phyloP scores from a whole-genome alignment of 2,797 vertebrate species.

The Aselliscus stoliczkanus region DNA sequence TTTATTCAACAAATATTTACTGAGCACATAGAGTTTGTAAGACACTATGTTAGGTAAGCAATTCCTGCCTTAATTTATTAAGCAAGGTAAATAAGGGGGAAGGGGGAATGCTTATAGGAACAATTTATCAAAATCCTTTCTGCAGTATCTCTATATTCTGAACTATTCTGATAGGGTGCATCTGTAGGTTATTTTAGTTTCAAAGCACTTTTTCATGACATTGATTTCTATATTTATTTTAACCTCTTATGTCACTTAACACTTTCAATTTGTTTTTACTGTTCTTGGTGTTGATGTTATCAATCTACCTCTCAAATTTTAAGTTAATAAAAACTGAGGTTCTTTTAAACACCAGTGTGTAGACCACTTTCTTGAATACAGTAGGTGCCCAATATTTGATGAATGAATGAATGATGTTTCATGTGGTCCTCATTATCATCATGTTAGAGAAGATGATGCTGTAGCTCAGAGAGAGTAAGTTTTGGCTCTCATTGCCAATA shows the following conservation, averaged over 20 bases:
- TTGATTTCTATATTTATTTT: not conserved
- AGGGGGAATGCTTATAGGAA: not conserved
- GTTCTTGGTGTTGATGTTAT: not conserved
- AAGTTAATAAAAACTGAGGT: not conserved
- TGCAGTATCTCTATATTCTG: not conserved
- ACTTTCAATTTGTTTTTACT: not conserved
- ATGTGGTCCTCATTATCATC: not conserved
- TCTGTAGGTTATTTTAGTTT: not conserved
- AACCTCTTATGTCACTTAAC: not conserved
- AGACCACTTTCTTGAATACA: not conserved
- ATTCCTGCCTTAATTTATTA: slow-evolving; percentile 48
- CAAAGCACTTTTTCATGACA: not conserved
- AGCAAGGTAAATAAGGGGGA: not conserved
- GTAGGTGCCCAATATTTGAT: not conserved
- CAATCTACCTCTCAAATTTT: not conserved
- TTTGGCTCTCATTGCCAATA: not conserved
- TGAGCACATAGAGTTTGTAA: not conserved
- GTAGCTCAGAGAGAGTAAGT: not conserved
- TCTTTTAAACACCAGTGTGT: not conserved
- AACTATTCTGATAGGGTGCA: not conserved
- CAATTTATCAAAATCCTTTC: not conserved
- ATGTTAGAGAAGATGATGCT: not conserved
- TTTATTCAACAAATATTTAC: slow-evolving; percentile 53
- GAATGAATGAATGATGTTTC: not conserved
- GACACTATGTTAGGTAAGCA: not conserved